phyloP scores from a whole-genome alignment of 2,113 vertebrate species.

The Neopipo cinnamomea region DNA sequence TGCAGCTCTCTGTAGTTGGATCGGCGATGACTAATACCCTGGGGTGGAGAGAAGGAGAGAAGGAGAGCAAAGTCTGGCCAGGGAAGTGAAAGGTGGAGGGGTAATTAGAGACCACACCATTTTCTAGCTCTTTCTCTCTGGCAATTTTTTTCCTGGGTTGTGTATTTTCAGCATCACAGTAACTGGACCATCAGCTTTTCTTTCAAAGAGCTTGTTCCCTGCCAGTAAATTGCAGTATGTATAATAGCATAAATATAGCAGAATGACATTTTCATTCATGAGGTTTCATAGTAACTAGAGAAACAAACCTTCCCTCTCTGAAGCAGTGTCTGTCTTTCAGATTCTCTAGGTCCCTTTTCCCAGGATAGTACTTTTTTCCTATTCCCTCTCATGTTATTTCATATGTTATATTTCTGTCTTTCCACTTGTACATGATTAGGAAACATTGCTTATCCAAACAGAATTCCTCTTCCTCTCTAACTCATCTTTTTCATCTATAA shows the following conservation, averaged over 20 bases:
- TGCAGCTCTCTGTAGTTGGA: not conserved
- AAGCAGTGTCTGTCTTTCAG: not conserved
- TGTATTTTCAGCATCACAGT: not conserved
- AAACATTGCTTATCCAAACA: not conserved
- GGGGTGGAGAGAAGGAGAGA: not conserved
- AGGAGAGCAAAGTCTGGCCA: not conserved
- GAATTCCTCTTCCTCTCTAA: not conserved
- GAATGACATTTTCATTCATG: constrained; percentile 35
- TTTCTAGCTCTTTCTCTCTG: not conserved
- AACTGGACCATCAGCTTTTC: not conserved
- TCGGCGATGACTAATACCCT: not conserved
- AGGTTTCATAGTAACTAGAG: not conserved
- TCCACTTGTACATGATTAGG: not conserved
- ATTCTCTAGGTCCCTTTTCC: not conserved
- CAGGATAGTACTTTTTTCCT: not conserved
- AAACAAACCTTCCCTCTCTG: not conserved
- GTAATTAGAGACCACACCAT: not conserved
- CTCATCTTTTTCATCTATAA: not conserved
- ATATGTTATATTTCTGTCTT: not conserved
- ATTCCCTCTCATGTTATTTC: not conserved
- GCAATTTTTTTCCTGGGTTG: not conserved
- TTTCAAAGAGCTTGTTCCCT: not conserved
- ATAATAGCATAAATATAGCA: not conserved
- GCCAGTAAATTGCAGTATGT: not conserved
- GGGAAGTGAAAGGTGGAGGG: not conserved